phyloP scores from a whole-genome alignment of 2,797 vertebrate genomes.

The Oryzias sinensis region DNA sequence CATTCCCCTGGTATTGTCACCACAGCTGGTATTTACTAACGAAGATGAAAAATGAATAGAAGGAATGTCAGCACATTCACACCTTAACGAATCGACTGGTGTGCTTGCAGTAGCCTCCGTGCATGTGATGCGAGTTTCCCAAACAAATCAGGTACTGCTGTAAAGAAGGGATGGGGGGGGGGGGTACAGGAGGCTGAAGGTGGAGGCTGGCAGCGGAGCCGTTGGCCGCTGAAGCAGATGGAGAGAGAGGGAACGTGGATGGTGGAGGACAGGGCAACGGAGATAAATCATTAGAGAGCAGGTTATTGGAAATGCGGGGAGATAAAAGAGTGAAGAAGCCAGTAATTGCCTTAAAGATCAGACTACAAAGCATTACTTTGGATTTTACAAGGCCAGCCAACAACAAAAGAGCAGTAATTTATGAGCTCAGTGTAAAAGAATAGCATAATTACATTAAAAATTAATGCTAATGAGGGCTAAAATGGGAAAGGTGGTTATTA shows the following conservation, averaged over 20 bases:
- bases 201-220: conserved; percentile 63
- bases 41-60: conserved; percentile 64
- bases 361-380: conserved; percentile 98
- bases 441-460: conserved; percentile 99
- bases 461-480: conserved; percentile 99
- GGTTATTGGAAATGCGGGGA: conserved; percentile 90
- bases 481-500: conserved; percentile 99
- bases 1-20: conserved; percentile 58
- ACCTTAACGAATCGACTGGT: conserved; percentile 29
- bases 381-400: conserved; percentile 98
- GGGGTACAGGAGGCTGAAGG: conserved; percentile 61
- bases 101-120: conserved; percentile 26
- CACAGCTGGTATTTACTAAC: conserved; percentile 60
- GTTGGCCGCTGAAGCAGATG: conserved; percentile 66
- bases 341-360: conserved; percentile 99
- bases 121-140: conserved; percentile 51
- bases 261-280: conserved; percentile 51
- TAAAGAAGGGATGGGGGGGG: conserved; percentile 62
- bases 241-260: conserved; percentile 37
- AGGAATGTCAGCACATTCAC: conserved; percentile 49
- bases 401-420: conserved; percentile 99
- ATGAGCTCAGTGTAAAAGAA: conserved; percentile 99
- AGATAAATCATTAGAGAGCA: conserved; percentile 87
- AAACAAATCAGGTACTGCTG: conserved; percentile 55
- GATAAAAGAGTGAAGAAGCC: conserved; percentile 90